phyloP scores from a whole-genome alignment of 2,113 vertebrate species.

The Lonchura striata region DNA sequence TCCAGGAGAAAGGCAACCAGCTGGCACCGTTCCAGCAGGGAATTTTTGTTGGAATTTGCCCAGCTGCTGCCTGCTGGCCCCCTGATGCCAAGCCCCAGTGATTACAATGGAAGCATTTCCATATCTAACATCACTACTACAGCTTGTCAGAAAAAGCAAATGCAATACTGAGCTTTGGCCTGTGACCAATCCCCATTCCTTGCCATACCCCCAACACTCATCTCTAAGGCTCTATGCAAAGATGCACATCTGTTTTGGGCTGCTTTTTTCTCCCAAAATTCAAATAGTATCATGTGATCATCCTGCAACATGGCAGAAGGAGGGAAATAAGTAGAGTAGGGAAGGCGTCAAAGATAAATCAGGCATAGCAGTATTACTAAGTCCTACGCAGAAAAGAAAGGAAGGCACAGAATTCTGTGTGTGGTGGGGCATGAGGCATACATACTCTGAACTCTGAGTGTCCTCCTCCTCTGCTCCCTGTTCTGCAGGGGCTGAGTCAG shows the following conservation, averaged over 20 bases:
- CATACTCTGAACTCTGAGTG: constrained; percentile 54
- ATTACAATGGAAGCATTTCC: background rate
- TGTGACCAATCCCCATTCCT: background rate
- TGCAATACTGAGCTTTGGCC: background rate
- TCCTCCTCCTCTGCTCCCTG: constrained; percentile 34
- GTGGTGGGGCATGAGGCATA: background rate
- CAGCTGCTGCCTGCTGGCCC: background rate
- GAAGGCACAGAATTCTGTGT: no score
- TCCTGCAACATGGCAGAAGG: no score
- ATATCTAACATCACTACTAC: background rate
- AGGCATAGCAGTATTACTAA: no score
- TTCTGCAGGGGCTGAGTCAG: constrained; percentile 41
- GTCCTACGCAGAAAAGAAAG: no score
- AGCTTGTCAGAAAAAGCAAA: background rate
- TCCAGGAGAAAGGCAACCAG: background rate
- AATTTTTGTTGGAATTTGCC: background rate
- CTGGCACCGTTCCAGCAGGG: no score
- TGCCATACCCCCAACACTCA: background rate
- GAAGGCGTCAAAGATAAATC: no score
- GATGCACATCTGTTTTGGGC: no score
- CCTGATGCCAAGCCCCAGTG: background rate
- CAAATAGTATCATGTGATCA: no score
- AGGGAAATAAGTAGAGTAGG: no score
- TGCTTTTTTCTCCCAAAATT: no score
- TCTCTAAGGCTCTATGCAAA: no score